phyloP scores from a whole-genome alignment of 2,797 vertebrate species.

The Gymnodraco acuticeps region DNA sequence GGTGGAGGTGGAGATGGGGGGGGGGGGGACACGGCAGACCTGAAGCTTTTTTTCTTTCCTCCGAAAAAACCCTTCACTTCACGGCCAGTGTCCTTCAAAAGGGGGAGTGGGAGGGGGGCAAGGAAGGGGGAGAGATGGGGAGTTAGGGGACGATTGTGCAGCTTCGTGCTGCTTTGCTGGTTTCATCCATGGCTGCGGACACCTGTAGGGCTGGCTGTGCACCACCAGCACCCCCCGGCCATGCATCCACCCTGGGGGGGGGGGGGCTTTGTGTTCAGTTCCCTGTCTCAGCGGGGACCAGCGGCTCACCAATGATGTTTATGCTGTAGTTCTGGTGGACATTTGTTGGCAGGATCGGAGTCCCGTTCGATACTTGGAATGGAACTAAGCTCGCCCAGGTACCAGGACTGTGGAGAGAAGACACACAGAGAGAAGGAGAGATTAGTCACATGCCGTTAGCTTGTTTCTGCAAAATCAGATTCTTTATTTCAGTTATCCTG shows the following conservation, averaged over 20 bases:
- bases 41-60: constrained; percentile 78
- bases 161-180: constrained; percentile 91
- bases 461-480: constrained; percentile 46
- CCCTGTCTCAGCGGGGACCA: constrained; percentile 98
- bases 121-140: constrained; percentile 3
- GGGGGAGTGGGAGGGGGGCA: constrained; percentile 34
- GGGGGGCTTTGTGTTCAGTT: constrained; percentile 88
- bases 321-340: constrained; percentile 99
- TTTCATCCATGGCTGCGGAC: constrained; percentile 85
- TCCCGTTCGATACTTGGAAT: constrained; percentile 99
- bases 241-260: constrained; percentile 61
- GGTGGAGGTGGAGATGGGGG: constrained; percentile 71
- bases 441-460: constrained; percentile 54
- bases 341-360: constrained; percentile 99
- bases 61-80: constrained; percentile 83
- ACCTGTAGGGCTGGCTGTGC: constrained; percentile 69
- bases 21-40: constrained; percentile 78
- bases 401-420: constrained; percentile 94
- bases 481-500: constrained; percentile 47
- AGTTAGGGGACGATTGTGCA: constrained; percentile 63
- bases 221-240: constrained; percentile 50
- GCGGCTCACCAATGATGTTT: constrained; percentile 99
- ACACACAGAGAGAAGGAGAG: constrained; percentile 6
- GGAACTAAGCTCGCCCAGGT: constrained; percentile 99
- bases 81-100: constrained; percentile 78